Base-by-base conservation (phyloP, 2,888 invertebrate species). In the Zhengitettix transpicula region DNA sequence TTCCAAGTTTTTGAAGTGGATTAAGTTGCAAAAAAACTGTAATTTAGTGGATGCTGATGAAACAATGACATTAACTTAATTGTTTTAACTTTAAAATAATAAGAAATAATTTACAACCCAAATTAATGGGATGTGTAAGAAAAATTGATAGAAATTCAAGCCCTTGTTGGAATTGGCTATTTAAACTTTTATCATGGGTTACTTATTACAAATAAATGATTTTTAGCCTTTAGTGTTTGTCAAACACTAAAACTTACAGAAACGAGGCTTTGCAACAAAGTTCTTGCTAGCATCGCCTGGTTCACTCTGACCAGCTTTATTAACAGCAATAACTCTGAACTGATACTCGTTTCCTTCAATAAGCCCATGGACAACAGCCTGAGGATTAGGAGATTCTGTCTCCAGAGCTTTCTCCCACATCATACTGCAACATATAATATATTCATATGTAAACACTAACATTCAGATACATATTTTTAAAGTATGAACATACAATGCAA, bases 321-420 rank as follows among this genome's bases (percentile, higher is more conserved):
- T 99, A 59, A 96, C 78, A 10, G 98, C 98, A 65, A 93, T 83
- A 42, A 98, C 87, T 42, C 97, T 84, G 85, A 97, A 98, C 74
- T 96, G 95, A 73, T 95, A 96, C 71, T 96, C 95, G 71, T 93
- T 92, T 66, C 96, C 96, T 78, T 96, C 96, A 68, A 89, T 88
- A 56, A 98, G 75, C 52, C 92, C 92, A 70, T 87, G 87, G n/a
- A 95, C 85, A 59, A 86, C 85, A 57, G 87, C 95, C 61, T 81
- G 76, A 0, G 88, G 84, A 9, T 78, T 78, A 0, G 89, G 81
- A 40, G 82, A 80, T 61, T 86, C 85, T 0, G 87, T 89, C 74
- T 94, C 92, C 58, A 87, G 74, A 1, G 92, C 94, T 72, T 91
- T 93, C 72, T 91, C 90, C 96, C 96, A 96, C 69, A 89, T 79